A percentile compares a stretch with the other conserved stretches of the same genome.
These are phyloP conservation scores for Alligator mississippiensis DNA, from an alignment of 2,113 vertebrate genomes.

Conservation along the genomic window DNA sequence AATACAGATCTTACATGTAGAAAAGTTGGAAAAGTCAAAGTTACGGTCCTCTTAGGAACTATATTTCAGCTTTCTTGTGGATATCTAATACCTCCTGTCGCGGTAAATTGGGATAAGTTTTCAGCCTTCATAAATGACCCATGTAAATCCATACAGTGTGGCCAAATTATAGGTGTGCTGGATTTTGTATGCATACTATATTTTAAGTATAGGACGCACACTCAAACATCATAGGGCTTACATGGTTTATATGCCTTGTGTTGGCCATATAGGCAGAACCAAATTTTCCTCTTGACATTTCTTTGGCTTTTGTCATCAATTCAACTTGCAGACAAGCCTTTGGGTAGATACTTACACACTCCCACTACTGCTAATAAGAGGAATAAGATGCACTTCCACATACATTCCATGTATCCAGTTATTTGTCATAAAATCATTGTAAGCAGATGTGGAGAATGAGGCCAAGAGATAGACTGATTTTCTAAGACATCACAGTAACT, in stretches of 20 bases:
- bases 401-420: neutral
- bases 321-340: neutral
- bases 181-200: neutral
- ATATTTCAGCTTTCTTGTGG: neutral
- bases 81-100: neutral
- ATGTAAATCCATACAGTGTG: neutral
- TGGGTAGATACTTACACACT: neutral
- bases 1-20: neutral
- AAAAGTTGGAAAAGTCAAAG: slow-evolving; percentile 14
- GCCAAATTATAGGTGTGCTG: neutral
- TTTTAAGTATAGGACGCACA: neutral
- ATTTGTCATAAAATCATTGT: neutral
- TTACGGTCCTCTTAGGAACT: neutral
- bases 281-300: neutral
- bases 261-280: neutral
- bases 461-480: neutral
- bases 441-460: neutral
- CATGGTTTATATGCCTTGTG: neutral
- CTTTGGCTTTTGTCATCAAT: too few species aligned
- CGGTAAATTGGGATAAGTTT: neutral
- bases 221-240: neutral
- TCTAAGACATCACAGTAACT: neutral
- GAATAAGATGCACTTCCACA: neutral
- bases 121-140: neutral
- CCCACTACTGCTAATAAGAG: neutral